A percentile compares a stretch with the other conserved stretches of the same genome.
phyloP scores from a whole-genome alignment of 2,888 invertebrate species.

The Chalcis sispes region DNA sequence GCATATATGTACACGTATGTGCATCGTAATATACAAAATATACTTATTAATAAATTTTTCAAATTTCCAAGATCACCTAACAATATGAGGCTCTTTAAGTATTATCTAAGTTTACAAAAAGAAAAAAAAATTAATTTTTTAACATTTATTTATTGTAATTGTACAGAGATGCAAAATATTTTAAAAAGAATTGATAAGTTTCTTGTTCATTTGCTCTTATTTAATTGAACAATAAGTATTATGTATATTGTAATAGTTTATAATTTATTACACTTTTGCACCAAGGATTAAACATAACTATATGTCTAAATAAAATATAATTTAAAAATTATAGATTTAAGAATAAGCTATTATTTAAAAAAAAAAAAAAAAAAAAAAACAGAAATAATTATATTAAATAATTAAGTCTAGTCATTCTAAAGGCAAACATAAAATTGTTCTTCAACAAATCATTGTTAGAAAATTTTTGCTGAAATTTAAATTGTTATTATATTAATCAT shows the following conservation, averaged over 20 bases:
- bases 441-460: conserved; percentile 62
- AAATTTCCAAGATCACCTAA: conserved; percentile 20
- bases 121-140: conserved; percentile 2
- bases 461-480: conserved; percentile 70
- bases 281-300: conserved; percentile 38
- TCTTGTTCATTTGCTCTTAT: conserved; percentile 36
- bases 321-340: conserved; percentile 38
- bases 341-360: conserved; percentile 17
- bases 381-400: conserved; percentile 49
- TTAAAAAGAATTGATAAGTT: conserved; percentile 37
- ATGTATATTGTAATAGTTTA: conserved; percentile 43
- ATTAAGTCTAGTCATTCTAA: conserved; percentile 67
- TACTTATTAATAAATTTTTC: conserved; percentile 30
- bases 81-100: conserved; percentile 6
- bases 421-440: conserved; percentile 40
- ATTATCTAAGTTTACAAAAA: conserved; percentile 25
- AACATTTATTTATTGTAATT: conserved; percentile 38
- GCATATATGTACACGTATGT: no score
- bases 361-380: no score
- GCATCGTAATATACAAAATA: no score
- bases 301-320: conserved; percentile 46
- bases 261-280: conserved; percentile 52
- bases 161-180: conserved; percentile 39
- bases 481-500: conserved; percentile 61
- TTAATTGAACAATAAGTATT: conserved; percentile 25